phyloP scores from a whole-genome alignment of 2,797 vertebrate genomes.

The Sarcoramphus papa region DNA sequence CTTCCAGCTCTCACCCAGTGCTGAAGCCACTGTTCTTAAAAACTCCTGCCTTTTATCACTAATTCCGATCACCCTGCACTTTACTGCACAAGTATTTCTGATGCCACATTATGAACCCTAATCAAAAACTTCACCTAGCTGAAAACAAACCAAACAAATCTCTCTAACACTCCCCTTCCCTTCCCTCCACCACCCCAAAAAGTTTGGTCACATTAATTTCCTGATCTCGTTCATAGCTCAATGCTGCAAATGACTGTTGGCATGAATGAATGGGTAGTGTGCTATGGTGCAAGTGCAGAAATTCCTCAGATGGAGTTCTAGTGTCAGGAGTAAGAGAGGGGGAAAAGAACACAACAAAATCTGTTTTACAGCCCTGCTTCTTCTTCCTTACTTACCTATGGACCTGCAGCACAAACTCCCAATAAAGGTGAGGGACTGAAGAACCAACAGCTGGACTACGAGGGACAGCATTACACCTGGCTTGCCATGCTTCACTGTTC shows the following conservation, averaged over 20 bases:
- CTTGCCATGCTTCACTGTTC: not conserved
- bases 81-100: not conserved
- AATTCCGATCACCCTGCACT: not conserved
- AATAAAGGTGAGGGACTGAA: not conserved
- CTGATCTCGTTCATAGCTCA: not conserved
- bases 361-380: not conserved
- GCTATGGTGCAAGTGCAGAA: not conserved
- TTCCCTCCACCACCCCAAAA: not conserved
- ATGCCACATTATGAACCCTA: not conserved
- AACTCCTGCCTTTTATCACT: not conserved
- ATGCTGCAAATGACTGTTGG: not conserved
- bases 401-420: not conserved
- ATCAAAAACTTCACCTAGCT: not conserved
- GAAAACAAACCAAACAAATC: not conserved
- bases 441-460: not conserved
- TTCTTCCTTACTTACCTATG: not conserved
- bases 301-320: not conserved
- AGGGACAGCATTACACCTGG: not conserved
- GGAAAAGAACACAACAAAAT: not conserved
- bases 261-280: not conserved
- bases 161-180: not conserved
- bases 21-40: not conserved
- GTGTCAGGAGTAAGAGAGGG: not conserved
- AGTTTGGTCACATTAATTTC: not conserved
- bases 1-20: not conserved